These are phyloP conservation scores for Haliclona indistincta DNA, from an alignment of 37 sponge, comb jelly and placozoan species.

Conservation along the genomic window DNA sequence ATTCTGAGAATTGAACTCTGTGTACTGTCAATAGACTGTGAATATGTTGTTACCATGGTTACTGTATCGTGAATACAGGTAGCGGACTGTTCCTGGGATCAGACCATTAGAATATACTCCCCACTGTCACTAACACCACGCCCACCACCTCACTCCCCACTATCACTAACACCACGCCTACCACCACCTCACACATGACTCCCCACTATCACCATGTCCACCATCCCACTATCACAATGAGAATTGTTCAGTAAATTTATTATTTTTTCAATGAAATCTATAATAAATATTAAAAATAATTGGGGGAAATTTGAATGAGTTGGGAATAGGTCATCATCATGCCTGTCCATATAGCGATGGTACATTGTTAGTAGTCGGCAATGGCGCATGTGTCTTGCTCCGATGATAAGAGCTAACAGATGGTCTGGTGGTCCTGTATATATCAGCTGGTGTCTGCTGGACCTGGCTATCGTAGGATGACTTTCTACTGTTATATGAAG, in stretches of 20 bases:
- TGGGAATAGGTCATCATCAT: too few species aligned
- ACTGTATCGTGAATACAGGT: constrained; percentile 17
- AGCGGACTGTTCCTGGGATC: constrained; percentile 90
- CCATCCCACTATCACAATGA: too few species aligned
- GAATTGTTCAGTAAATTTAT: neutral
- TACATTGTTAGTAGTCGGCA: too few species aligned
- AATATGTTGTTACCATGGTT: neutral
- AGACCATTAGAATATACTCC: constrained; percentile 55
- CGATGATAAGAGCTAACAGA: too few species aligned
- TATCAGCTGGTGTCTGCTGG: too few species aligned
- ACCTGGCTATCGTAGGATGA: too few species aligned
- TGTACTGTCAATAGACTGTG: neutral
- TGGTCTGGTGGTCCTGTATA: too few species aligned
- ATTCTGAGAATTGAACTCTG: neutral
- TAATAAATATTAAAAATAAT: neutral
- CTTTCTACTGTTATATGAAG: too few species aligned
- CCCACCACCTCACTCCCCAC: constrained; percentile 39
- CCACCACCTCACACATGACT: neutral
- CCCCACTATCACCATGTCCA: neutral
- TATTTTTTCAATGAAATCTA: neutral
- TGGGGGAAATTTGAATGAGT: too few species aligned
- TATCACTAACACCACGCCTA: constrained; percentile 6
- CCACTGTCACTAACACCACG: constrained; percentile 27
- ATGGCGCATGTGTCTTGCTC: too few species aligned
- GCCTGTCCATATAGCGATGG: too few species aligned